phyloP scores from a whole-genome alignment of 2,797 vertebrate genomes.

The Acropternis orthonyx region DNA sequence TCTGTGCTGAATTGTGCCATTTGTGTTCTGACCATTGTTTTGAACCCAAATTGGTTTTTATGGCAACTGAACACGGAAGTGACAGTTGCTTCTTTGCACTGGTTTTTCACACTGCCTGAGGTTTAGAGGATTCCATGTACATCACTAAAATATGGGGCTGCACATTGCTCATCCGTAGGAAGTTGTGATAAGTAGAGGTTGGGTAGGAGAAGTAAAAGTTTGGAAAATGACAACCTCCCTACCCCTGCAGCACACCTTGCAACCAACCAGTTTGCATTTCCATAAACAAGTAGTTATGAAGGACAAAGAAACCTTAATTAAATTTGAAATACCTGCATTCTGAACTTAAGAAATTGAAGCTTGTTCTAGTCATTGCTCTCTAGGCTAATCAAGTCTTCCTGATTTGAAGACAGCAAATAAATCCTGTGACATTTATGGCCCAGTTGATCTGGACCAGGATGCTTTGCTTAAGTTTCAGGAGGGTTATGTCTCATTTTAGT shows the following conservation, averaged over 20 bases:
- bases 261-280: neutral
- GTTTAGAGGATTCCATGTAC: neutral
- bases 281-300: neutral
- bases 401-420: neutral
- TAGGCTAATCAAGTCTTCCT: neutral
- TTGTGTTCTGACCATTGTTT: neutral
- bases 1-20: neutral
- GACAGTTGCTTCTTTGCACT: neutral
- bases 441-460: neutral
- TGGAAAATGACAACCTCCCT: neutral
- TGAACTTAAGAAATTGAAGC: neutral
- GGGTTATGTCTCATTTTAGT: neutral
- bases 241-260: neutral
- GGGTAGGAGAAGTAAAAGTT: neutral
- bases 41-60: neutral
- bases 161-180: neutral
- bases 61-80: neutral
- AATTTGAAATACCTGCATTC: neutral
- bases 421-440: neutral
- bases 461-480: neutral
- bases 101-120: neutral
- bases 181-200: neutral
- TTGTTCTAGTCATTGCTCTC: neutral
- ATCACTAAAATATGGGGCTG: neutral
- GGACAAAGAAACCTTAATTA: conserved; percentile 2